Evolutionary conservation across 2,113 vertebrate species (phyloP).

Genomic region (Strix aluco): DNA sequence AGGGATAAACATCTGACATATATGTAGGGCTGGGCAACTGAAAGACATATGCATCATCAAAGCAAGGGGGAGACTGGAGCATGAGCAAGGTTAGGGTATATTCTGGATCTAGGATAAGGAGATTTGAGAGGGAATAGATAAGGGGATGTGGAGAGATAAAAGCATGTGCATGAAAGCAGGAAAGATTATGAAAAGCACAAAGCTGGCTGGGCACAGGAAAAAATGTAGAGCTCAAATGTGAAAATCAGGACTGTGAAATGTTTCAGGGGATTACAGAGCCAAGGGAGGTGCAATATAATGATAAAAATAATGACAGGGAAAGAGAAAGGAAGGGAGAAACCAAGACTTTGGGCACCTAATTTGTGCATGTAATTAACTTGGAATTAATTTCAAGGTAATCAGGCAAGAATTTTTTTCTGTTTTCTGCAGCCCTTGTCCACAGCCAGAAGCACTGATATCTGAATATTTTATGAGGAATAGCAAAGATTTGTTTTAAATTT

Average conservation of each 20-base stretch:
- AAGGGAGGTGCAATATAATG: background rate
- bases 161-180: background rate
- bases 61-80: background rate
- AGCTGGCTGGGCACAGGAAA: background rate
- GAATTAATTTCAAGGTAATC: background rate
- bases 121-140: constrained; percentile 15
- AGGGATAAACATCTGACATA: background rate
- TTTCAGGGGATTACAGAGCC: background rate
- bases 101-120: constrained; percentile 10
- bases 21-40: background rate
- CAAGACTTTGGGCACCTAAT: background rate
- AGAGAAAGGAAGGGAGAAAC: background rate
- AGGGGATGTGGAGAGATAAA: constrained; percentile 18
- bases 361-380: background rate
- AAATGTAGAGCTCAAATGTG: background rate
- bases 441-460: background rate
- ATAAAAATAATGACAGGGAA: background rate
- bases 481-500: background rate
- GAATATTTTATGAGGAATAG: background rate
- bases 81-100: background rate
- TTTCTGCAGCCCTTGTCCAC: background rate
- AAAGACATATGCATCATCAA: background rate
- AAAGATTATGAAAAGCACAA: constrained; percentile 25
- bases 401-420: background rate
- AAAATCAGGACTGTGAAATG: background rate